A percentile compares a stretch with the other conserved stretches of the same genome.
These are phyloP conservation scores for Scleropages formosus DNA, from an alignment of 2,797 vertebrate genomes.

Conservation along the genomic window DNA sequence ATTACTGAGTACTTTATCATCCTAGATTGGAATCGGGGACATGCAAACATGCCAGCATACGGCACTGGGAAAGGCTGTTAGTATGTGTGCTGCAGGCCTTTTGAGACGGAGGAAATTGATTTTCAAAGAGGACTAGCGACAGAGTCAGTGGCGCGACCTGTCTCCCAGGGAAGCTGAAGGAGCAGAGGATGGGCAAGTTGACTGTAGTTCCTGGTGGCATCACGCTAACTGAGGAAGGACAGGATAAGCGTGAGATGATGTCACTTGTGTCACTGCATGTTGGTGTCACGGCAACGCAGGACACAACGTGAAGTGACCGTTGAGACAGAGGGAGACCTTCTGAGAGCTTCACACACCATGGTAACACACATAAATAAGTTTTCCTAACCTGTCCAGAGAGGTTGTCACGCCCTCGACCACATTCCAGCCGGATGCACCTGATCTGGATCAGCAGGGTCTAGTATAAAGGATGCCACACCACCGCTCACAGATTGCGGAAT, in stretches of 20 bases:
- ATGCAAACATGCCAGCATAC: not conserved
- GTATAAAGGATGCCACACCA: too few relatives aligned
- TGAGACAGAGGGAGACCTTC: too few relatives aligned
- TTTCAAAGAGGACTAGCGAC: slow-evolving; percentile 1
- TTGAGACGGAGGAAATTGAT: not conserved
- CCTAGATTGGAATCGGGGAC: not conserved
- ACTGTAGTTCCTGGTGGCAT: too few relatives aligned
- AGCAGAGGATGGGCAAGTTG: too few relatives aligned
- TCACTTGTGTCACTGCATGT: not conserved
- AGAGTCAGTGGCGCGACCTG: not conserved
- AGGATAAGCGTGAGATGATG: not conserved
- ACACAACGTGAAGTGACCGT: not conserved
- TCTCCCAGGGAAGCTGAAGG: too few relatives aligned
- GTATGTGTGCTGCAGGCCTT: not conserved
- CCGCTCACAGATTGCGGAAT: too few relatives aligned
- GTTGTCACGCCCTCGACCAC: too few relatives aligned
- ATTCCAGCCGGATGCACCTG: too few relatives aligned
- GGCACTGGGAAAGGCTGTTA: not conserved
- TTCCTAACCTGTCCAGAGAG: too few relatives aligned
- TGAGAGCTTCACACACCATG: too few relatives aligned
- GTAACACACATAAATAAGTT: too few relatives aligned
- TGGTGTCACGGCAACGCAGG: not conserved
- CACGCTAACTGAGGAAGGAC: not conserved
- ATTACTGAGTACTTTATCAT: not conserved
- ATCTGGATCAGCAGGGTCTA: too few relatives aligned